Conservation (phyloP, 2,888 invertebrate species). For the Dendrolimus houi region DNA sequence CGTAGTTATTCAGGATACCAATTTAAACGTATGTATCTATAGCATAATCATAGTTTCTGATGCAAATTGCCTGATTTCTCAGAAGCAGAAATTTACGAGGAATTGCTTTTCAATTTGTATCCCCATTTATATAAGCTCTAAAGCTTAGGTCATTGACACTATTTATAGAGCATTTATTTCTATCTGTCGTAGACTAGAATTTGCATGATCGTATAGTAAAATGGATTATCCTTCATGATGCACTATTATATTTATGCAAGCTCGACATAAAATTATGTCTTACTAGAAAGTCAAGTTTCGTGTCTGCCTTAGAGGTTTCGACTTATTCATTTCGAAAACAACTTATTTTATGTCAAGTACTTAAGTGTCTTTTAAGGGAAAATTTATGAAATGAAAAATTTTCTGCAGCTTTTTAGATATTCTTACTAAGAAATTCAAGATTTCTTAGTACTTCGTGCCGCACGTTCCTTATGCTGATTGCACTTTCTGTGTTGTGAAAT, state of each 20-base stretch:
- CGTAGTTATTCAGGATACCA: too few species aligned
- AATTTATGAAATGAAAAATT: too few species aligned
- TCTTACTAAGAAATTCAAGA: too few species aligned
- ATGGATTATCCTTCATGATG: slow-evolving; percentile 51
- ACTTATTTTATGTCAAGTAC: neutral
- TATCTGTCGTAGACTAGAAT: slow-evolving; percentile 45
- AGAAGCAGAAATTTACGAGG: neutral
- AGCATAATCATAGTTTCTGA: too few species aligned
- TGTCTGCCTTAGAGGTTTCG: slow-evolving; percentile 23
- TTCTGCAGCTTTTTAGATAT: too few species aligned
- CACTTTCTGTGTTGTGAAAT: too few species aligned
- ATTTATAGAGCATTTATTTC: slow-evolving; percentile 41
- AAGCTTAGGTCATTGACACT: slow-evolving; percentile 32
- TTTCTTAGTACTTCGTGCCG: too few species aligned
- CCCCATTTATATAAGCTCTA: slow-evolving; percentile 6
- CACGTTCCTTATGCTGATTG: too few species aligned
- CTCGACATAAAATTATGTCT: slow-evolving; percentile 41
- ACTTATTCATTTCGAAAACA: slow-evolving; percentile 1
- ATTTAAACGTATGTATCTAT: too few species aligned
- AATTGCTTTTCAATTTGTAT: neutral
- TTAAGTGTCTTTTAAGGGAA: neutral
- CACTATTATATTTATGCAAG: slow-evolving; percentile 47
- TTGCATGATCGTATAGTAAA: slow-evolving; percentile 44
- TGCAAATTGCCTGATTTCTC: too few species aligned
- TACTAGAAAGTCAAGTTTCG: slow-evolving; percentile 32